These are phyloP conservation scores for Bolborhynchus lineola DNA, from an alignment of 2,113 vertebrate genomes.

Conservation along the genomic window DNA sequence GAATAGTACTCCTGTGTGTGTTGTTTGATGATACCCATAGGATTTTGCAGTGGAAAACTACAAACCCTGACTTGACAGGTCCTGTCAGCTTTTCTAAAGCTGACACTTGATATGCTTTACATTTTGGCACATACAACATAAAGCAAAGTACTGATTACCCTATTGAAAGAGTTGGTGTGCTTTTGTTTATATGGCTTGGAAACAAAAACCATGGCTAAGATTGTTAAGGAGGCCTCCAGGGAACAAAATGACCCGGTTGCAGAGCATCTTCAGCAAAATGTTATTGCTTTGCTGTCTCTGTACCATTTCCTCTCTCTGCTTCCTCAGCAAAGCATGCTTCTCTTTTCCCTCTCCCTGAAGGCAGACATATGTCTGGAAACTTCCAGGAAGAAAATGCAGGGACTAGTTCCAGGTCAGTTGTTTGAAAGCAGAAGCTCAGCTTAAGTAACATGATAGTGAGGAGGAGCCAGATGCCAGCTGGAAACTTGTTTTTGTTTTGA, in stretches of 20 bases:
- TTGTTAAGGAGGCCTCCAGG: not conserved
- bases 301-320: not conserved
- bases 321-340: slow-evolving; percentile 4
- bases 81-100: not conserved
- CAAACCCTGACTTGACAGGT: not conserved
- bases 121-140: not conserved
- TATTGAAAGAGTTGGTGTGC: not conserved
- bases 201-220: not conserved
- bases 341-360: slow-evolving; percentile 5
- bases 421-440: slow-evolving; percentile 22
- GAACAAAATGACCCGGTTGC: not conserved
- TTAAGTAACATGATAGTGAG: slow-evolving; percentile 35
- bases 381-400: slow-evolving; percentile 42
- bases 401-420: slow-evolving; percentile 12
- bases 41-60: not conserved
- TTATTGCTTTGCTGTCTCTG: not conserved
- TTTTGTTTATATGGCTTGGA: not conserved
- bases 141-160: not conserved
- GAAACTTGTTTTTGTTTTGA: slow-evolving; percentile 8
- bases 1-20: not conserved
- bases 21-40: not conserved
- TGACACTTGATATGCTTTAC: not conserved
- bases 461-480: slow-evolving; percentile 20
- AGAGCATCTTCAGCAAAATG: not conserved
- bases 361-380: not conserved